A percentile compares a stretch with the other conserved stretches of the same genome.
Conservation (phyloP, 2,888 invertebrate species). For the Luperina nickerlii region DNA sequence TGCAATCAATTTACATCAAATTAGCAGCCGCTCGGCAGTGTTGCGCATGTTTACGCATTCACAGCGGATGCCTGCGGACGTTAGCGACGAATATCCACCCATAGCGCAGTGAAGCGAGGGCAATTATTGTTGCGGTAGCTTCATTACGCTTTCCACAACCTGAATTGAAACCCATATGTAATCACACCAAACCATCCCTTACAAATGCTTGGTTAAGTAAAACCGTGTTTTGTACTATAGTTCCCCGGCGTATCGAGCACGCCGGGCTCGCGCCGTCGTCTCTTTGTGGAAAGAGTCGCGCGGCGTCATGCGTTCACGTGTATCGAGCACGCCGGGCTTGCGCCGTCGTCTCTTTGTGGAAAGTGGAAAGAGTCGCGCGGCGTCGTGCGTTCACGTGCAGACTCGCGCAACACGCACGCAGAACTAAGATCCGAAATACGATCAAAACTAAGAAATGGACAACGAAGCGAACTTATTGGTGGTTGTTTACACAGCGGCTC, state of each 20-base stretch:
- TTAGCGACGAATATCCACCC: constrained; percentile 9
- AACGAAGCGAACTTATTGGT: constrained; percentile 7
- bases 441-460: constrained; percentile 12
- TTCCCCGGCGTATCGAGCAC: constrained; percentile 1
- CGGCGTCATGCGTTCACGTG: not conserved
- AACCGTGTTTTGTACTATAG: not conserved
- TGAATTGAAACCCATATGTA: not conserved
- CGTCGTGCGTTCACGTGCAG: not conserved
- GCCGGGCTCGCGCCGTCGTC: too few relatives aligned
- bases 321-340: constrained; percentile 6
- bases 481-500: not conserved
- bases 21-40: constrained; percentile 8
- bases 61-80: constrained; percentile 1
- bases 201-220: not conserved
- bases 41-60: constrained; percentile 30
- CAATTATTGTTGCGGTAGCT: not conserved
- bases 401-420: not conserved
- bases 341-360: not conserved
- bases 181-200: not conserved
- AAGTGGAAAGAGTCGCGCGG: not conserved
- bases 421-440: not conserved
- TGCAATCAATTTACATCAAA: constrained; percentile 35
- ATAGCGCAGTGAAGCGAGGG: not conserved
- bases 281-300: not conserved
- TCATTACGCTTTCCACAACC: constrained; percentile 1